Base-by-base conservation (phyloP, 2,888 invertebrate genomes). In the Helleia helle region DNA sequence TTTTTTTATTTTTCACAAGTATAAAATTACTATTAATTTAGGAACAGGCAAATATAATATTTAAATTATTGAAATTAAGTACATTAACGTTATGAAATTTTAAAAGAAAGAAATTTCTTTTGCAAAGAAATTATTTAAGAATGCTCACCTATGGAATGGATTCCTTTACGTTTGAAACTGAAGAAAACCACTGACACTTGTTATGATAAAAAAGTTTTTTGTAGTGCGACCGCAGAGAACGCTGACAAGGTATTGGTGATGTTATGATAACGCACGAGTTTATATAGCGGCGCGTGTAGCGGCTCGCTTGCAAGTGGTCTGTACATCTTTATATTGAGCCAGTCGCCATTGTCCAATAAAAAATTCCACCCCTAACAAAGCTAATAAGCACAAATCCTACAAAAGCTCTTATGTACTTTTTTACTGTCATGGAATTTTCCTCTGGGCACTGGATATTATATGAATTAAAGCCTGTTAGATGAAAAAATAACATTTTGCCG, bases 231-330 rank as follows among this genome's bases (percentile, higher is more conserved):
- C 77, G 71, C 63, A 66, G 62, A 66, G 77, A 71, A 75, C 60
- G 74, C 60, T 70, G 66, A 72, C 74, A 67, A 76, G 72, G 74
- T 75, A 83, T 80, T 83, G 79, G 70, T 68, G 61, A 62, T 59
- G 56, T 66, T 58, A 55, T 71, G 74, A 72, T 72, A 72, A 68
- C 59, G 65, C 57, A 55, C 58, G 59, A 58, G 65, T 63, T 79
- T 83, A 72, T 83, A 83, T 83, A 83, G 38, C 41, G 47, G 61
- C 56, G 51, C 49, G 58, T 52, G 44, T 52, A 50, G 64, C 63
- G 57, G 62, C 62, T 65, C 65, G 56, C 68, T 63, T 65, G 65
- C 70, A 70, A 61, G 62, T 56, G 57, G 60, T 58, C 58, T 65
- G 68, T 47, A 50, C 50, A 52, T 52, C 50, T 51, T 50, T 48